Evolutionary conservation across 2,888 invertebrate species (phyloP).

Genomic region (Polyploca ridens): DNA sequence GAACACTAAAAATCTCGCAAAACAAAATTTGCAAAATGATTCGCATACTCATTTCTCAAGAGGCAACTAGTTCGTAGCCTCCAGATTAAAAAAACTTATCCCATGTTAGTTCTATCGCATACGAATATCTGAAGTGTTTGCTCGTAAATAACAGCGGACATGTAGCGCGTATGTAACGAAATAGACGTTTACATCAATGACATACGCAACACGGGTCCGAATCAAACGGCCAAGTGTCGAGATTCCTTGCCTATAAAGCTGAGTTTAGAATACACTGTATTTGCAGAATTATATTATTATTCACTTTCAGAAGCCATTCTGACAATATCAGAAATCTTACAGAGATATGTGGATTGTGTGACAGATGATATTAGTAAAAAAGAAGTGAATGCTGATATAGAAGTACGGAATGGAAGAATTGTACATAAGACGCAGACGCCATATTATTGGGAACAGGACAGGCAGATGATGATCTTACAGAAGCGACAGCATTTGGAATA

Average conservation of each 20-base stretch:
- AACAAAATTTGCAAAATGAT: neutral
- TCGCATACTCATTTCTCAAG: neutral
- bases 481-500: too few relatives aligned
- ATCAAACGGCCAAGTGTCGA: slow-evolving; percentile 14
- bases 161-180: slow-evolving; percentile 29
- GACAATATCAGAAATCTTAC: neutral
- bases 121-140: slow-evolving; percentile 13
- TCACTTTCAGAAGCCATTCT: neutral
- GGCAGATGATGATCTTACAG: too few relatives aligned
- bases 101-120: slow-evolving; percentile 10
- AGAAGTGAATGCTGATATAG: too few relatives aligned
- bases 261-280: slow-evolving; percentile 19
- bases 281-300: neutral
- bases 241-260: slow-evolving; percentile 10
- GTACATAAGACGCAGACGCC: too few relatives aligned
- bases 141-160: slow-evolving; percentile 14
- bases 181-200: slow-evolving; percentile 53
- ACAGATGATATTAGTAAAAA: too few relatives aligned
- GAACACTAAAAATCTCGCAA: neutral
- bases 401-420: too few relatives aligned
- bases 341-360: neutral
- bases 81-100: slow-evolving; percentile 8
- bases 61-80: neutral
- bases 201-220: slow-evolving; percentile 41
- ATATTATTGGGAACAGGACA: too few relatives aligned